A percentile compares a stretch with the other conserved stretches of the same genome.
Conservation (phyloP, 2,888 invertebrate species). For the Eueremaeus valkanovi region DNA sequence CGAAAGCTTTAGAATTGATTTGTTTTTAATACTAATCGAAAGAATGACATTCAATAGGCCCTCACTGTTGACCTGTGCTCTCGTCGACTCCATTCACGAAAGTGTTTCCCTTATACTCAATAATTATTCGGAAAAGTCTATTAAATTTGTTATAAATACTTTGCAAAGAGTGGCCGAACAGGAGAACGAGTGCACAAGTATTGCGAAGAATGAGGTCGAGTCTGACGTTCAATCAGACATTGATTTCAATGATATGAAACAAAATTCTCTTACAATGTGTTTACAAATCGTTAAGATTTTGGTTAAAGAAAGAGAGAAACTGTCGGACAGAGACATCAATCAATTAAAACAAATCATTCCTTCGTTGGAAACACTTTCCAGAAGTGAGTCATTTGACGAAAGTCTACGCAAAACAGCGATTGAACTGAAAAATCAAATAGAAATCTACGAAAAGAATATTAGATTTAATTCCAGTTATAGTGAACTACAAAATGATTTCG, state of each 20-base stretch:
- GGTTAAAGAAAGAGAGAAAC: background rate
- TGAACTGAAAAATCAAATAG: conserved; percentile 13
- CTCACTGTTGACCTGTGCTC: conserved; percentile 23
- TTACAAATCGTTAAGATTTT: conserved; percentile 28
- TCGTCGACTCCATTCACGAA: conserved; percentile 34
- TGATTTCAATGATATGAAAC: background rate
- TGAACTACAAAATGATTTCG: conserved; percentile 52
- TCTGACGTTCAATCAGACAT: background rate
- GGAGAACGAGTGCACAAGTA: background rate
- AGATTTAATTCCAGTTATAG: background rate
- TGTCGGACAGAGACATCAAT: background rate
- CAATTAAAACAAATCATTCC: background rate
- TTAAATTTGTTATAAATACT: conserved; percentile 26
- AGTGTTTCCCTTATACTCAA: background rate
- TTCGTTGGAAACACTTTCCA: background rate
- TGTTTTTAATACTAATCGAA: conserved; percentile 35
- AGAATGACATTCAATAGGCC: background rate
- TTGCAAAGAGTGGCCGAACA: conserved; percentile 26
- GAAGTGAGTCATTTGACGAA: background rate
- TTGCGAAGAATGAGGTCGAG: background rate
- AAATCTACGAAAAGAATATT: background rate
- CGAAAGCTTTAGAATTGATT: conserved; percentile 30
- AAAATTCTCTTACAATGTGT: conserved; percentile 25
- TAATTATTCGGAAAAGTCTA: conserved; percentile 17
- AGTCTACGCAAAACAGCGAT: background rate